Evolutionary conservation across 2,888 invertebrate genomes (phyloP).

Genomic region (Chloromyia formosa): DNA sequence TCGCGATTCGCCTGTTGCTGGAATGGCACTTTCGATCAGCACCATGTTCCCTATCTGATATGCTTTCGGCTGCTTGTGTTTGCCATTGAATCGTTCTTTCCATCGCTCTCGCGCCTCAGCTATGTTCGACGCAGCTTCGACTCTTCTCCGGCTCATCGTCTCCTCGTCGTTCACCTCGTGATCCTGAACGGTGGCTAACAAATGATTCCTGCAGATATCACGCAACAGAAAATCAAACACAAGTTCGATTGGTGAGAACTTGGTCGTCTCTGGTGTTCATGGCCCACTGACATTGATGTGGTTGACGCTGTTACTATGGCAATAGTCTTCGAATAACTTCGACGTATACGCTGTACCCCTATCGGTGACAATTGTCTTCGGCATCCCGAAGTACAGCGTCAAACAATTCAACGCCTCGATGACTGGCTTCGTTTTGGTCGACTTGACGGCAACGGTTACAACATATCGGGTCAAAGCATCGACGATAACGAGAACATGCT

Average conservation of each 20-base stretch:
- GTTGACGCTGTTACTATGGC: background rate
- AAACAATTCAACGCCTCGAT: conserved; percentile 30
- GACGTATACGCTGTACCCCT: conserved; percentile 44
- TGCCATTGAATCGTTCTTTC: background rate
- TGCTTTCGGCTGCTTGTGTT: background rate
- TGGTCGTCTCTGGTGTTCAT: too few species aligned
- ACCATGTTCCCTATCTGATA: background rate
- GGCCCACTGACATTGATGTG: too few species aligned
- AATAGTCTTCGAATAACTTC: background rate
- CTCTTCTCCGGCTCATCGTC: too few species aligned
- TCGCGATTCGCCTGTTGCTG: background rate
- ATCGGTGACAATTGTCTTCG: conserved; percentile 43
- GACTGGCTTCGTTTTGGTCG: conserved; percentile 44
- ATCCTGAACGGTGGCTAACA: too few species aligned
- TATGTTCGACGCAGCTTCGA: too few species aligned
- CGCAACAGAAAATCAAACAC: too few species aligned
- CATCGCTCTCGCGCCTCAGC: too few species aligned
- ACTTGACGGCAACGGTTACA: conserved; percentile 41
- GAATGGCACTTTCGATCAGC: background rate
- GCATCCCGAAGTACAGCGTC: conserved; percentile 33
- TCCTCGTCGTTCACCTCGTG: too few species aligned
- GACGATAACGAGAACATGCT: background rate
- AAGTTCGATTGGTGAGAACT: too few species aligned
- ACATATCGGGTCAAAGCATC: background rate
- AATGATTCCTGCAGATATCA: too few species aligned